phyloP scores from a whole-genome alignment of 2,888 invertebrate genomes.

The Clitarchus hookeri region DNA sequence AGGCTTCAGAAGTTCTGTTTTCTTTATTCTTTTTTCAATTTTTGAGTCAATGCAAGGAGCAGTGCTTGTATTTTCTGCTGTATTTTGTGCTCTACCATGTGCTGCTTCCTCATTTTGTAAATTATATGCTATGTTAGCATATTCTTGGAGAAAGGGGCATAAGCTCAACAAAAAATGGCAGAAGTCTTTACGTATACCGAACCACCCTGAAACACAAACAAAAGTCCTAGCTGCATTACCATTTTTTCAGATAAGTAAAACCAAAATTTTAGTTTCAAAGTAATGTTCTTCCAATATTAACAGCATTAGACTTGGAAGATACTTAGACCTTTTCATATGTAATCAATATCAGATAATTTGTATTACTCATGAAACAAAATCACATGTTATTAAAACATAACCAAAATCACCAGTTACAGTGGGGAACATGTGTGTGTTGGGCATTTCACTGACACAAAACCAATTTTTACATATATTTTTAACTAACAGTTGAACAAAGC shows the following conservation, averaged over 20 bases:
- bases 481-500: too few relatives aligned
- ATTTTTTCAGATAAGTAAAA: not conserved
- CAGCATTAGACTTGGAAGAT: not conserved
- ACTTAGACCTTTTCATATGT: constrained; percentile 4
- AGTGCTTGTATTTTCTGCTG: constrained; percentile 55
- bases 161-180: constrained; percentile 94
- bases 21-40: constrained; percentile 70
- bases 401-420: too few relatives aligned
- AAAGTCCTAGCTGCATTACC: not conserved
- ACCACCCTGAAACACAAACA: constrained; percentile 80
- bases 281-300: too few relatives aligned
- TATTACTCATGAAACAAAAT: too few relatives aligned
- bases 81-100: constrained; percentile 45
- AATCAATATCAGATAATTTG: not conserved
- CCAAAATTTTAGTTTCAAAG: not conserved
- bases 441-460: too few relatives aligned
- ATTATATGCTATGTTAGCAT: constrained; percentile 96
- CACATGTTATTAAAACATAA: too few relatives aligned
- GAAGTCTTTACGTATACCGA: constrained; percentile 96
- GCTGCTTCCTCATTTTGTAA: constrained; percentile 60
- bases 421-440: too few relatives aligned
- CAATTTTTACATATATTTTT: too few relatives aligned
- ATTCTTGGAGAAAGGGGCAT: constrained; percentile 95
- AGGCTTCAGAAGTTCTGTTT: constrained; percentile 80
- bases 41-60: constrained; percentile 63